Evolutionary conservation across 2,797 vertebrate genomes (phyloP), one percentile per base, ranked within the genome.

Genomic region (Siniperca scherzeri): DNA sequence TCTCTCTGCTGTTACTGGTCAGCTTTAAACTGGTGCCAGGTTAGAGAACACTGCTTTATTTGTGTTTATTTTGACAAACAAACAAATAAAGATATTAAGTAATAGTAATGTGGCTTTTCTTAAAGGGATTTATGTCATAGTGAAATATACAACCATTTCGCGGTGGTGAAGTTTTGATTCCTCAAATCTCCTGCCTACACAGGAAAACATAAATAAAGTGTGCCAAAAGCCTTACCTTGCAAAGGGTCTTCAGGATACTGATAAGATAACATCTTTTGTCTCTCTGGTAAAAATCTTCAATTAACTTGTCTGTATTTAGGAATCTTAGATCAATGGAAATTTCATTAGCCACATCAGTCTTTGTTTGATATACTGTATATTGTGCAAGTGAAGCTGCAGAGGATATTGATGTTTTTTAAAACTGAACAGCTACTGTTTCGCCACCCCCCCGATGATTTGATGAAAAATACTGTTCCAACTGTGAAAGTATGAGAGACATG

Each of bases 401-500:
- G 22, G 33, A 30, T 30, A 30, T 30, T 30, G 30, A 30, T 30
- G 30, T 30, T 30, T 30, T 30, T 30, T 30, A 30, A 30, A 30
- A 30, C 30, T 30, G 30, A 30, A 30, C 30, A 30, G 30, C 30
- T 30, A 30, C 30, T 30, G 30, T 30, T 30, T 30, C 3, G 30
- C 27, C 27, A 27, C 30, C 30, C 30, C 30, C 30, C 30, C 30
- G 3, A 65, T 77, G 46, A 70, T 42, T 10, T 65, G 40, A 67
- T 38, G 30, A 78, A 62, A 74, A 75, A 30, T 13, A 13, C 22
- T 27, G 30, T 14, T 50, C 60, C 52, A 56, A 16, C 56, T 72
- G 61, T 60, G 50, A 60, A 67, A 69, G 60, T 46, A 60, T 70
- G 61, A 53, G 56, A 60, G 12, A 36, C 57, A 14, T 76, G 70